Base-by-base conservation (phyloP, 2,113 vertebrate species). In the Scortum barcoo region DNA sequence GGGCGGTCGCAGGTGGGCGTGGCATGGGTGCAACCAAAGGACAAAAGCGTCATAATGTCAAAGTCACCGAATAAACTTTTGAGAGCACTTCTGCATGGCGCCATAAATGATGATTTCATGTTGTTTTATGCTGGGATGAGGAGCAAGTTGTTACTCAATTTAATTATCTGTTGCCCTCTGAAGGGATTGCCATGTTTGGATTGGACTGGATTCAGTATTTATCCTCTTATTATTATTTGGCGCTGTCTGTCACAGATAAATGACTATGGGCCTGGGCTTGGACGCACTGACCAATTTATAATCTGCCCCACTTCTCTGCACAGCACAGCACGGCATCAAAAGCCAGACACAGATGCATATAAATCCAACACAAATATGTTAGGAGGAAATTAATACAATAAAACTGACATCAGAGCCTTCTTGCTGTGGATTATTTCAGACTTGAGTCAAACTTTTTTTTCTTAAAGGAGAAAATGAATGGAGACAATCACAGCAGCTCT, bases 161-260 rank as follows among this genome's bases (percentile, higher is more conserved):
- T 80, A 86, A 91, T 92, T 80, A 90, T 84, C 60, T 71, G 22
- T 62, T 36, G 46, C 50, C 58, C 58, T 78, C 74, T 78, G 73
- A 81, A 73, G 50, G 78, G 78, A 75, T 77, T 81, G 75, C 78
- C 78, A 69, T 72, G 80, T 90, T 86, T 85, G 79, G 70, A 80
- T 76, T 77, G 72, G 67, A 84, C 57, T 77, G 80, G 79, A 81
- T 83, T 88, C 60, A 86, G 70, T 62, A 75, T 92, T 87, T 86
- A 91, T 93, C 88, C 89, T 90, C 90, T 84, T 86, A 83, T 82
- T 86, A 83, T 82, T 87, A 84, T 92, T 87, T 88, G 88, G 72
- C 58, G 26, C 86, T 86, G 89, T 78, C 79, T 84, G 79, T 80
- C 85, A 85, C 86, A 89, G 77, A 86, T 81, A 85, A 84, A 90